Conservation (phyloP, 2,797 vertebrate species). For the Psittacula derbiana region DNA sequence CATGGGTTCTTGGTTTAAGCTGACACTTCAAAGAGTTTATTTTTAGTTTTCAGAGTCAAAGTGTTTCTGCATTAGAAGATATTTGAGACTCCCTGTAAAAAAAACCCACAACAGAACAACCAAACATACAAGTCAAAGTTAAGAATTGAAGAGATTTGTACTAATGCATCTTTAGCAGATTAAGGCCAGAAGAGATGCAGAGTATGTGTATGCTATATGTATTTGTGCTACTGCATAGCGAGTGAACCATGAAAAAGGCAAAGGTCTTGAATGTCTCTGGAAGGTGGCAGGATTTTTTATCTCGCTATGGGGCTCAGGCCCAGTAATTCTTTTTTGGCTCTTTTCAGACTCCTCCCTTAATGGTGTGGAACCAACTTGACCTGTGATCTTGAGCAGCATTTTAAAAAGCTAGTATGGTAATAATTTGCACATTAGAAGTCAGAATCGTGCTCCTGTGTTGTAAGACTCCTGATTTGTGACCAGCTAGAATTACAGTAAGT, state of each 20-base stretch:
- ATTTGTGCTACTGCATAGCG: neutral
- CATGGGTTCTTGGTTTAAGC: neutral
- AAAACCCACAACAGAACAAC: neutral
- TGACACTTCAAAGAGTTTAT: neutral
- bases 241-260: neutral
- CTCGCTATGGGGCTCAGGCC: neutral
- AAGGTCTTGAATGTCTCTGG: neutral
- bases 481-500: neutral
- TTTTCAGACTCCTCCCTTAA: neutral
- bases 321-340: neutral
- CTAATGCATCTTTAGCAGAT: neutral
- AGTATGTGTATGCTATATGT: neutral
- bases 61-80: neutral
- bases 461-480: neutral
- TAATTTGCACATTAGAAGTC: neutral
- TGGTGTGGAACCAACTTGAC: neutral
- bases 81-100: neutral
- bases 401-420: neutral
- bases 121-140: neutral
- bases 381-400: neutral
- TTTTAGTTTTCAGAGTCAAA: neutral
- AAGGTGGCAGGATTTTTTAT: neutral
- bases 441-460: neutral
- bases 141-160: neutral
- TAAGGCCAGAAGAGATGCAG: neutral